Evolutionary conservation across 2,113 vertebrate species (phyloP), one percentile per base, ranked within the genome.

Genomic region (Mesembrinibis cayennensis): DNA sequence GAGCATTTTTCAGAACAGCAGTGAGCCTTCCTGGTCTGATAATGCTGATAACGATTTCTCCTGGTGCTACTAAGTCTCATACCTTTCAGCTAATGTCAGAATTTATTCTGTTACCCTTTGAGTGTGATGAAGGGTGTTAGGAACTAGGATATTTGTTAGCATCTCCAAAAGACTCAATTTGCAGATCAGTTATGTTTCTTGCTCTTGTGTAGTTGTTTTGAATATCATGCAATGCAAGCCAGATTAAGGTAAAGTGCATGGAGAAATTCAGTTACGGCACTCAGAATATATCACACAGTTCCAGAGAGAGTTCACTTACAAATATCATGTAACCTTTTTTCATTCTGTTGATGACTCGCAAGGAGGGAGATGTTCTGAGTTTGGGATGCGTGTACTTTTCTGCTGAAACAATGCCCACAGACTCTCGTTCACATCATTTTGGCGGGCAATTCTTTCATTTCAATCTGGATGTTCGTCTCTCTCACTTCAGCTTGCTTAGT

Each of bases 341-440:
- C 7, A 18, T 52, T 70, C 34, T n/a, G 6, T 32, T 56, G 9
- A 50, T 9, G 9, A 29, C 11, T 38, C 7, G 38, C 20, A 62
- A 49, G 5, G 8, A 55, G 1, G 3, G 5, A 67, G 0, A 62
- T 38, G 0, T 32, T 91, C 34, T 34, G 26, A 76, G 26, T 26
- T 22, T 56, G 4, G 6, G 4, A 10, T 52, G 30, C 22, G 10
- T 0, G 0, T n/a, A 20, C 8, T 44, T 20, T 1, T 59, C 66
- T 66, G 23, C 21, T 61, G 36, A 61, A 93, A 42, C 6, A 72
- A 59, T 49, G 16, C 4, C 9, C 9, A 16, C 13, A 38, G 38
- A 38, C 38, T 38, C 38, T 38, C 38, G 2, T 56, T 71, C 10
- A 56, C 1, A 3, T 29, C 0, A 29, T 15, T 71, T 79, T 58